phyloP scores from a whole-genome alignment of 1,140 invertebrate genomes.

The Calephelis virginiensis region DNA sequence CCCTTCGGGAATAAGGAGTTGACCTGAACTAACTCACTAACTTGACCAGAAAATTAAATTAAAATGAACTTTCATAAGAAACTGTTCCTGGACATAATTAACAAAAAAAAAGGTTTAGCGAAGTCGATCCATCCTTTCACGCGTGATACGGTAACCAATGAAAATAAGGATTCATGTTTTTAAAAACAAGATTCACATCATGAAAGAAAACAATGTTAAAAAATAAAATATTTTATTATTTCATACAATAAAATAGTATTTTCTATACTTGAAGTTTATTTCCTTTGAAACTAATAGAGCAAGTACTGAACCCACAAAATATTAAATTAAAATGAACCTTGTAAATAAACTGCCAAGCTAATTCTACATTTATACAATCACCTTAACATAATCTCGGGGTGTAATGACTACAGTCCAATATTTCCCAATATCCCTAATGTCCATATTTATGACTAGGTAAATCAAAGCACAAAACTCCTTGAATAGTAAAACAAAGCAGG shows the following conservation, averaged over 20 bases:
- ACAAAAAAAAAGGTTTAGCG: no score
- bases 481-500: not conserved
- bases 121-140: no score
- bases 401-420: no score
- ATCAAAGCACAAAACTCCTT: not conserved
- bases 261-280: constrained; percentile 44
- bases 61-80: no score
- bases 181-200: not conserved
- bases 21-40: no score
- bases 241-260: constrained; percentile 39
- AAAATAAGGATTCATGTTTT: no score
- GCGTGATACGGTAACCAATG: no score
- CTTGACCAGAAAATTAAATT: no score
- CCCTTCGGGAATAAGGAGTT: no score
- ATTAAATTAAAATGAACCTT: constrained; percentile 20
- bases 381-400: not conserved
- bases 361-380: not conserved
- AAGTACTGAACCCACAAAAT: constrained; percentile 32
- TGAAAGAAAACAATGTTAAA: constrained; percentile 25
- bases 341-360: constrained; percentile 31
- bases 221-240: constrained; percentile 40
- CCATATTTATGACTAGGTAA: not conserved
- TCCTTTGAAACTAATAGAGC: constrained; percentile 41
- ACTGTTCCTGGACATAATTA: no score
- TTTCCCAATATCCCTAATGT: no score